A percentile compares a stretch with the other conserved stretches of the same genome.
Evolutionary conservation across 1,140 invertebrate species (phyloP).

Genomic region (Chionoecetes opilio): DNA sequence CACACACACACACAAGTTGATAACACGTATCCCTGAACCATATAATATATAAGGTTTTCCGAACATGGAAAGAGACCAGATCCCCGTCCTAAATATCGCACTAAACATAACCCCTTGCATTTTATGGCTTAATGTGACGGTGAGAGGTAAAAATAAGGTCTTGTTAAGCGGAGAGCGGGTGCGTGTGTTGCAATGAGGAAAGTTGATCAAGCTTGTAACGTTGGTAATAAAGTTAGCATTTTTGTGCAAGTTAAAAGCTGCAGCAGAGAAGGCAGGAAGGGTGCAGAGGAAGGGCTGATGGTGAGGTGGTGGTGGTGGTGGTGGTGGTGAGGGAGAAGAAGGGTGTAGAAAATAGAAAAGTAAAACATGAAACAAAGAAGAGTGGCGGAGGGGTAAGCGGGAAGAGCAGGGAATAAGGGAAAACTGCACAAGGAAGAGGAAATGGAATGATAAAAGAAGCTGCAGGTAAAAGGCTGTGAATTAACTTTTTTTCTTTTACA

Average conservation of each 20-base stretch:
- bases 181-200: constrained; percentile 13
- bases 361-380: no score
- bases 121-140: constrained; percentile 20
- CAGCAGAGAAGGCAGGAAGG: neutral
- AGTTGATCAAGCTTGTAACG: constrained; percentile 28
- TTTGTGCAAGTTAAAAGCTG: neutral
- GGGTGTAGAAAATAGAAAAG: no score
- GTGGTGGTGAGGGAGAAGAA: neutral
- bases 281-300: neutral
- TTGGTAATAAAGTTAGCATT: neutral
- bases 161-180: neutral
- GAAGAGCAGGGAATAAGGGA: neutral
- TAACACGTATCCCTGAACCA: no score
- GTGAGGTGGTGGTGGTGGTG: neutral
- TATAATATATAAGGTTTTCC: no score
- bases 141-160: neutral
- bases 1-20: no score
- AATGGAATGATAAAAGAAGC: neutral
- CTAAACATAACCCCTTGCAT: neutral
- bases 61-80: neutral
- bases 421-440: neutral
- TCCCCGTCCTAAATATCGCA: neutral
- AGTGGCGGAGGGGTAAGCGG: neutral
- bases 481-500: neutral
- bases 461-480: constrained; percentile 1